phyloP scores from a whole-genome alignment of 1,140 invertebrate genomes.

The Anadara kagoshimensis region DNA sequence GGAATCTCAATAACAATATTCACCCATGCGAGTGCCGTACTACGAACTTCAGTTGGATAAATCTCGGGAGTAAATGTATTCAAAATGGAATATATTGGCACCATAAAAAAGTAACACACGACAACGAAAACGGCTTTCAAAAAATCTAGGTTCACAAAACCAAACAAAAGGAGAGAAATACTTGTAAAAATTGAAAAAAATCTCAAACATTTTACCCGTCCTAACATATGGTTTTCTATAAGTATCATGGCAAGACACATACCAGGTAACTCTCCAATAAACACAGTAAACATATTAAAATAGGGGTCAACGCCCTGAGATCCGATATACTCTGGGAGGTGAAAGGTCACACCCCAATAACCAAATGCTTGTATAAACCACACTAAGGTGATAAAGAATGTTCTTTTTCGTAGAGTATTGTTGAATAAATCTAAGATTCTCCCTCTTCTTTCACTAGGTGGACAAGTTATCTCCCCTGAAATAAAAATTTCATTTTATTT shows the following conservation, averaged over 20 bases:
- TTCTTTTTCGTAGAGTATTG: constrained; percentile 35
- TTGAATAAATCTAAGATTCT: constrained; percentile 56
- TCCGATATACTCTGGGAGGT: constrained; percentile 64
- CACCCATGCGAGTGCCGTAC: constrained; percentile 63
- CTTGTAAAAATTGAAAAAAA: constrained; percentile 58
- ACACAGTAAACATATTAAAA: constrained; percentile 67
- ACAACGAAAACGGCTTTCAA: constrained; percentile 60
- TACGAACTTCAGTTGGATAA: constrained; percentile 62
- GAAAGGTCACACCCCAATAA: constrained; percentile 66
- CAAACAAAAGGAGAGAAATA: constrained; percentile 56
- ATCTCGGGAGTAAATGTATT: constrained; percentile 67
- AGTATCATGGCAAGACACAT: constrained; percentile 62
- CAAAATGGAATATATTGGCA: constrained; percentile 67
- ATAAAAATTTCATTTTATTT: constrained; percentile 16
- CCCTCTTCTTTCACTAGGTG: constrained; percentile 45
- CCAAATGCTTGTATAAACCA: constrained; percentile 66
- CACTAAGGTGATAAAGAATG: constrained; percentile 48
- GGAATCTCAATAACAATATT: constrained; percentile 62
- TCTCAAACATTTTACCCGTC: constrained; percentile 60
- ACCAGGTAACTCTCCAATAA: constrained; percentile 67
- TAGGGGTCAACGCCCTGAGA: constrained; percentile 57
- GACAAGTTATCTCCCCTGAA: constrained; percentile 55
- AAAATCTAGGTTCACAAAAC: constrained; percentile 51
- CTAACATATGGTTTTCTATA: constrained; percentile 60
- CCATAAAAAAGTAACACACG: constrained; percentile 67